Percentiles rank a stretch among this genome's conserved stretches.
Evolutionary conservation across 2,797 vertebrate genomes (phyloP).

Genomic region (Tinamus major): DNA sequence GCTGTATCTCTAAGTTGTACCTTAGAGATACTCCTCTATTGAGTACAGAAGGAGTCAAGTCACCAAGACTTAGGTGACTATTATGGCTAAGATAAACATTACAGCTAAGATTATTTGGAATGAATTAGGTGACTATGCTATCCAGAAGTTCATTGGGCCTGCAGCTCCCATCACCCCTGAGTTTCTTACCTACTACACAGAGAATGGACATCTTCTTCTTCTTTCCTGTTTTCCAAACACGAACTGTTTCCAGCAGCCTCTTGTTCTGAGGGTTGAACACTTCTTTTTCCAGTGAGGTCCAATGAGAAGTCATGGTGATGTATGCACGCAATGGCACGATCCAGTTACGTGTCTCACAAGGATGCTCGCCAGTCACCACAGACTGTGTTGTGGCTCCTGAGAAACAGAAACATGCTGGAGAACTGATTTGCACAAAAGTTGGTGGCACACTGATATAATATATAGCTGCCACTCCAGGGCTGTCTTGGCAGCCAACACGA

Average conservation of each 20-base stretch:
- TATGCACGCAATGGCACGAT: rapidly evolving
- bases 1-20: not conserved
- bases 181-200: conserved; percentile 52
- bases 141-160: not conserved
- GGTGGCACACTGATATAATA: not conserved
- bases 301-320: conserved; percentile 30
- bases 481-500: not conserved
- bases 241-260: conserved; percentile 36
- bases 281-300: conserved; percentile 44
- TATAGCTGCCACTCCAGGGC: not conserved
- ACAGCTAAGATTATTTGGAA: not conserved
- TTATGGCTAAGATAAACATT: not conserved
- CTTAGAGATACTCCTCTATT: not conserved
- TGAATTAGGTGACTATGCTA: not conserved
- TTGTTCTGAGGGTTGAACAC: conserved; percentile 42
- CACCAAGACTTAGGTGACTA: not conserved
- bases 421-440: rapidly evolving
- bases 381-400: not conserved
- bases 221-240: conserved; percentile 63
- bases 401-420: not conserved
- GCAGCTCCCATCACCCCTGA: rapidly evolving
- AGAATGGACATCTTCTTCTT: conserved; percentile 65
- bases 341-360: rapidly evolving
- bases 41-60: not conserved
- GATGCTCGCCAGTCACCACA: not conserved